Conservation (phyloP, 53 echinoderm and acorn worm genomes). For the Paracentrotus lividus region DNA sequence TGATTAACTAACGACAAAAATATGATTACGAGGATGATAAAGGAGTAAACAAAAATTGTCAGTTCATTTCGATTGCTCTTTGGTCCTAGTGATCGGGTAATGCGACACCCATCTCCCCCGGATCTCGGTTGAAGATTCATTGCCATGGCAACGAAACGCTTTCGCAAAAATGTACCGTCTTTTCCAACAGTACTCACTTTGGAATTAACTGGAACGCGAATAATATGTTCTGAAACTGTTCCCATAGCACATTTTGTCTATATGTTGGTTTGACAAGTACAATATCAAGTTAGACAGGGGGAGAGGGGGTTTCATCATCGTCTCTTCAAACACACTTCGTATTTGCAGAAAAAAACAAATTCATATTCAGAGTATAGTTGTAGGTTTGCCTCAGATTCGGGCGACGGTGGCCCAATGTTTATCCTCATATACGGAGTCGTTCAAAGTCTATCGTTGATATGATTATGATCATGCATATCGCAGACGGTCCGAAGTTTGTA, state of each 20-base stretch:
- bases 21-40: background rate
- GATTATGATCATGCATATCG: background rate
- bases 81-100: background rate
- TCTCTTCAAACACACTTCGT: background rate
- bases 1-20: background rate
- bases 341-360: conserved; percentile 12
- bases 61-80: background rate
- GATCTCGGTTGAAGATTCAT: background rate
- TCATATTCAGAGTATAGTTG: too few relatives aligned
- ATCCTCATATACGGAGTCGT: background rate
- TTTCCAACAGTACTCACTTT: background rate
- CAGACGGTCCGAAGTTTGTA: background rate
- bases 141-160: conserved; percentile 34
- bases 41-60: background rate
- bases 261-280: background rate
- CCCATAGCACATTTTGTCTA: background rate
- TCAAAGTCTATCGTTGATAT: background rate
- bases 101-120: background rate
- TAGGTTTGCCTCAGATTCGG: too few relatives aligned
- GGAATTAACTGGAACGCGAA: background rate
- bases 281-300: background rate
- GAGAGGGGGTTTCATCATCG: background rate
- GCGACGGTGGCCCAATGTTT: background rate
- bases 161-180: background rate
- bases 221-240: background rate